phyloP scores from a whole-genome alignment of 1,140 invertebrate species.

The Papilio aristodemus region DNA sequence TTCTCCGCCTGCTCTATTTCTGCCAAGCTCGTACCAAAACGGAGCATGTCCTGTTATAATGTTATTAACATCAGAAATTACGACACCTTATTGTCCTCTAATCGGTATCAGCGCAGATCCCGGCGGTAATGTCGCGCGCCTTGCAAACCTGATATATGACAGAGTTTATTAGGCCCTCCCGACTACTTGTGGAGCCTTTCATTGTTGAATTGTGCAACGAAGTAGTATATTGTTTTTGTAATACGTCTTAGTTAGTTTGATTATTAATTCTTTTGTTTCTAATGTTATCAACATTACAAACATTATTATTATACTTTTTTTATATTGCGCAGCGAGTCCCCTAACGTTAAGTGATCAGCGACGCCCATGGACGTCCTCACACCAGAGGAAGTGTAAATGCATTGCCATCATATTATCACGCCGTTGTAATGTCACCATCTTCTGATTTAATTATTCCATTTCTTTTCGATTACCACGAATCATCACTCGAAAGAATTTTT shows the following conservation, averaged over 20 bases:
- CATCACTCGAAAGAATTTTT: too few relatives aligned
- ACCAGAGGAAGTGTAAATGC: too few relatives aligned
- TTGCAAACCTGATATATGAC: conserved; percentile 24
- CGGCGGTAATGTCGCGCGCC: background rate
- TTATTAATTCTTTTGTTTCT: background rate
- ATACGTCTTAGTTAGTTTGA: background rate
- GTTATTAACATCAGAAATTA: conserved; percentile 69
- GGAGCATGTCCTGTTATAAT: conserved; percentile 55
- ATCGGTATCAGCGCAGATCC: conserved; percentile 37
- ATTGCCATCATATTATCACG: too few relatives aligned
- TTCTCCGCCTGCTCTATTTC: conserved; percentile 44
- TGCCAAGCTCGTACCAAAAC: conserved; percentile 48
- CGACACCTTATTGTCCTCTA: conserved; percentile 62
- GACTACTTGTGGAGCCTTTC: background rate
- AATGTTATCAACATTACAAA: background rate
- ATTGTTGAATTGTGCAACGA: background rate
- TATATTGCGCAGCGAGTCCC: too few relatives aligned
- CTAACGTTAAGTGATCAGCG: too few relatives aligned
- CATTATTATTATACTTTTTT: too few relatives aligned
- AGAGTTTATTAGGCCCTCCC: background rate
- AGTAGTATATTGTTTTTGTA: background rate
- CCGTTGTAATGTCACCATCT: too few relatives aligned
- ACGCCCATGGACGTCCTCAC: too few relatives aligned
- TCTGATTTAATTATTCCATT: too few relatives aligned
- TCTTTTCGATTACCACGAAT: too few relatives aligned